These are phyloP conservation scores for Pogonocherus hispidulus DNA, from an alignment of 2,888 invertebrate species.

Conservation along the genomic window DNA sequence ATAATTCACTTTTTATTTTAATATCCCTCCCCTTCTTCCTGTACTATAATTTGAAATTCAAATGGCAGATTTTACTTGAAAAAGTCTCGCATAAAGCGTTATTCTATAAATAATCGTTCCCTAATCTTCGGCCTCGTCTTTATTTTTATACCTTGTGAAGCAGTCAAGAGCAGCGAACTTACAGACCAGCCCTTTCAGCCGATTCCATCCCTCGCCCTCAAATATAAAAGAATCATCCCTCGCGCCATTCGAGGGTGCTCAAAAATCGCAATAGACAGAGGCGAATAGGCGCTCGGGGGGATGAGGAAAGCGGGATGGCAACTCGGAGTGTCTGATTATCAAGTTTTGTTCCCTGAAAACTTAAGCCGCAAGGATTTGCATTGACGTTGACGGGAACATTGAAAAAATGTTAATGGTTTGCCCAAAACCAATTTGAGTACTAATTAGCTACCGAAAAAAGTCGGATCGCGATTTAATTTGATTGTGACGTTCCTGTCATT, in stretches of 20 bases:
- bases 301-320: slow-evolving; percentile 6
- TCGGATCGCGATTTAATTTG: background rate
- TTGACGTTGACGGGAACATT: background rate
- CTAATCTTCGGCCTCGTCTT: background rate
- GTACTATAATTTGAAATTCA: no score
- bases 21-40: no score
- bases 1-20: no score
- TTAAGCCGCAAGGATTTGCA: background rate
- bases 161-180: background rate
- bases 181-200: slow-evolving; percentile 4
- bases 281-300: background rate
- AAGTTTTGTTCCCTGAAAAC: slow-evolving; percentile 5
- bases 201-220: slow-evolving; percentile 1
- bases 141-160: background rate
- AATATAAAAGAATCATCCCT: slow-evolving; percentile 14
- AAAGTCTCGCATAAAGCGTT: no score
- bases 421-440: background rate
- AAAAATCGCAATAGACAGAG: slow-evolving; percentile 20
- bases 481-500: background rate
- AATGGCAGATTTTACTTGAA: no score
- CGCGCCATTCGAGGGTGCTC: slow-evolving; percentile 1
- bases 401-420: background rate
- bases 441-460: background rate
- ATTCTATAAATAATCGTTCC: background rate
- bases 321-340: slow-evolving; percentile 16